Evolutionary conservation across 2,797 vertebrate genomes (phyloP).

Genomic region (Zenarchopterus dispar): DNA sequence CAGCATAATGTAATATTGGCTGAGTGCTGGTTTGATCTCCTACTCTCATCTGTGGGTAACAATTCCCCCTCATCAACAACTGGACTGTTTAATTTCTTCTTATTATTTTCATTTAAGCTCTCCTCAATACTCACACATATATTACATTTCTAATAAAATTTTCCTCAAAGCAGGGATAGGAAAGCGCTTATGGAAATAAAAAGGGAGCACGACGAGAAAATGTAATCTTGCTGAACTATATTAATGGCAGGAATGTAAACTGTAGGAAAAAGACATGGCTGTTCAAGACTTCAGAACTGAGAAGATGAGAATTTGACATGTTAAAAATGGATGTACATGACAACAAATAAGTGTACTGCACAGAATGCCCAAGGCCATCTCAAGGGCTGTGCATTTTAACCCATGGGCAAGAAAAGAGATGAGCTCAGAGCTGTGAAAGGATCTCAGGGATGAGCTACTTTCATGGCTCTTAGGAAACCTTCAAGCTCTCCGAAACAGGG

Average conservation of each 20-base stretch:
- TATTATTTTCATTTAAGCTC: constrained; percentile 32
- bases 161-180: constrained; percentile 8
- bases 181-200: constrained; percentile 4
- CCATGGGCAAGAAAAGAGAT: constrained; percentile 37
- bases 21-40: constrained; percentile 47
- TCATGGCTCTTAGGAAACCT: too few species aligned
- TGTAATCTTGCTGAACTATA: background rate
- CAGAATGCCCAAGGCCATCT: constrained; percentile 26
- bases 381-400: constrained; percentile 32
- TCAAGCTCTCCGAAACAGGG: background rate
- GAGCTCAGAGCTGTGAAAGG: constrained; percentile 5
- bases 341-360: constrained; percentile 1
- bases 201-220: constrained; percentile 9
- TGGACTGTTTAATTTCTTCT: constrained; percentile 28
- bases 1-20: constrained; percentile 41
- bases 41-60: constrained; percentile 29
- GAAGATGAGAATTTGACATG: constrained; percentile 8
- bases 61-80: constrained; percentile 18
- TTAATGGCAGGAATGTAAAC: background rate
- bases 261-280: background rate
- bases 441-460: too few species aligned
- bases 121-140: constrained; percentile 21
- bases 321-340: constrained; percentile 11
- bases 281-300: background rate
- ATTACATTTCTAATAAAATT: constrained; percentile 40